Percentiles rank a stretch among this genome's conserved stretches.
Evolutionary conservation across 2,113 vertebrate genomes (phyloP).

Genomic region (Lamprotornis superbus): DNA sequence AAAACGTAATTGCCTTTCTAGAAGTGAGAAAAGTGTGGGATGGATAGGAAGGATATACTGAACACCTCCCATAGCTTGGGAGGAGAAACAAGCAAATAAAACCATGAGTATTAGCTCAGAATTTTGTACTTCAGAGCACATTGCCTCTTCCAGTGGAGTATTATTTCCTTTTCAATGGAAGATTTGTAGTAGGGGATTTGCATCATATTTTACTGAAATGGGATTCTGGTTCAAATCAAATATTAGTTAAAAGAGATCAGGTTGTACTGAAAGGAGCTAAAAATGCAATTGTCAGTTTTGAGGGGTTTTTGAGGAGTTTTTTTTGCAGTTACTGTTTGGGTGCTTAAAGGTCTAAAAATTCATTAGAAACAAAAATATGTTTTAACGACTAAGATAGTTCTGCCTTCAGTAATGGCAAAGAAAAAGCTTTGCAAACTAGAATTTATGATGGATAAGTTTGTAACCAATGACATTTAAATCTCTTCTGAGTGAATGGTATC

Average conservation of each 20-base stretch:
- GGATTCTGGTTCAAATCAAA: background rate
- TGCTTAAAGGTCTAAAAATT: background rate
- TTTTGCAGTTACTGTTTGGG: fast-evolving
- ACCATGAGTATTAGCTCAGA: background rate
- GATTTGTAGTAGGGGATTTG: background rate
- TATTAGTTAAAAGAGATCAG: background rate
- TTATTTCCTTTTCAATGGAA: background rate
- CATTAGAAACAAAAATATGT: background rate
- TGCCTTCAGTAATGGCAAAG: background rate
- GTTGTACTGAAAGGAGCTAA: background rate
- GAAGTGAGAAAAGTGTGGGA: background rate
- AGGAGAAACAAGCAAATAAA: background rate
- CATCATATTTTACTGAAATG: background rate
- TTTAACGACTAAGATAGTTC: background rate
- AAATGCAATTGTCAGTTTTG: background rate
- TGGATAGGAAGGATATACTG: background rate
- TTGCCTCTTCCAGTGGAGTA: background rate
- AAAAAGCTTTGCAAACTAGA: background rate
- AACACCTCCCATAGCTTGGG: background rate
- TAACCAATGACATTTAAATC: background rate
- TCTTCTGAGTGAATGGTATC: background rate
- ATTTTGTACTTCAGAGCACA: background rate
- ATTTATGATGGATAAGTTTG: background rate
- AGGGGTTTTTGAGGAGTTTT: too few species aligned
- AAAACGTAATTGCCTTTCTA: background rate